Evolutionary conservation across 2,113 vertebrate species (phyloP).

Genomic region (Spea bombifrons): DNA sequence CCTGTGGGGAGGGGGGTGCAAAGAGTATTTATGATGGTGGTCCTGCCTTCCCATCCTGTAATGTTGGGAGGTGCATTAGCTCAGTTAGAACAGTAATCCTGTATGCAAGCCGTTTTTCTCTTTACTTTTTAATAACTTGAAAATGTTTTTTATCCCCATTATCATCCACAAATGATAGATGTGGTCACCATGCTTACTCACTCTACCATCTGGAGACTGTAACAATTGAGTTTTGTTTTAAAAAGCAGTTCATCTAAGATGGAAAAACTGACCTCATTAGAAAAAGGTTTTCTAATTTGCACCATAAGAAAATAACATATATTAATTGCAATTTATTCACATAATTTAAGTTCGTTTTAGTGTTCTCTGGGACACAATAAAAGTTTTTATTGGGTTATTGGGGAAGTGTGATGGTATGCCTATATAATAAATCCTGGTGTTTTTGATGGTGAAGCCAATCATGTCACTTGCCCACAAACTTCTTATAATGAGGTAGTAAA

Average conservation of each 20-base stretch:
- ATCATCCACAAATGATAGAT: neutral
- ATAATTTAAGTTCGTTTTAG: conserved; percentile 72
- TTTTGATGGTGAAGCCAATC: conserved; percentile 62
- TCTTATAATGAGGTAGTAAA: conserved; percentile 75
- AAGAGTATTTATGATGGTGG: too few relatives aligned
- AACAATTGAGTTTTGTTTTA: conserved; percentile 51
- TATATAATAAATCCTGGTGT: conserved; percentile 54
- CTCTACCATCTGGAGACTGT: neutral
- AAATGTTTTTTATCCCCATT: neutral
- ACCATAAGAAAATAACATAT: conserved; percentile 69
- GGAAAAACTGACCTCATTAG: conserved; percentile 77
- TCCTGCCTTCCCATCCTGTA: too few relatives aligned
- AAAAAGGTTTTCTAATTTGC: conserved; percentile 66
- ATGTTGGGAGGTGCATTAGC: too few relatives aligned
- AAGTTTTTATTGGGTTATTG: conserved; percentile 76
- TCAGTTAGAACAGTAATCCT: neutral
- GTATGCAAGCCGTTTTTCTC: neutral
- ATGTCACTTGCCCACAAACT: conserved; percentile 62
- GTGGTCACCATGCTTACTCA: neutral
- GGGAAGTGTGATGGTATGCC: conserved; percentile 69
- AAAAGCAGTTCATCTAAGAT: conserved; percentile 62
- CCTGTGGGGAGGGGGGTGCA: too few relatives aligned
- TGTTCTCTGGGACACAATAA: conserved; percentile 68
- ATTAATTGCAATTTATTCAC: conserved; percentile 76
- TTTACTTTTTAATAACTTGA: neutral